phyloP scores from a whole-genome alignment of 2,113 vertebrate species.

The Natator depressus region DNA sequence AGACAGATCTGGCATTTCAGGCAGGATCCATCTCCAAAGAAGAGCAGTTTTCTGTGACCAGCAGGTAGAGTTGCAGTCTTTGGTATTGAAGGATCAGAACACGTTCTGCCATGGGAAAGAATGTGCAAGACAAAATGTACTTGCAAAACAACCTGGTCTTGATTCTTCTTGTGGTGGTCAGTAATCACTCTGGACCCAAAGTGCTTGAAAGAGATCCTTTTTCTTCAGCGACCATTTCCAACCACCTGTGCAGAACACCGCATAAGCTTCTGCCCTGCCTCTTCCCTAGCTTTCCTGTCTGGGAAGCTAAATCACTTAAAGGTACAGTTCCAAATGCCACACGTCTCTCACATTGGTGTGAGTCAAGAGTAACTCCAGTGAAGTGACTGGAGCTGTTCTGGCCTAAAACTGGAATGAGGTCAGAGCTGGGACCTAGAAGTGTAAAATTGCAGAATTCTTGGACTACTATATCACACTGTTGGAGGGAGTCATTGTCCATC shows the following conservation, averaged over 20 bases:
- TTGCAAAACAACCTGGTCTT: background rate
- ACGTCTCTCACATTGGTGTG: background rate
- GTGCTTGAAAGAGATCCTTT: background rate
- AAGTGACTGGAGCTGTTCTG: background rate
- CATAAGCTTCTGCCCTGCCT: background rate
- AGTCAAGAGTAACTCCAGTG: background rate
- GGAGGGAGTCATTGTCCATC: background rate
- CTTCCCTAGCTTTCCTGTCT: background rate
- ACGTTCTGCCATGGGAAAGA: background rate
- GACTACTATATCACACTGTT: background rate
- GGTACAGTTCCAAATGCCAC: background rate
- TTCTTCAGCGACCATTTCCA: background rate
- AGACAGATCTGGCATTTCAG: background rate
- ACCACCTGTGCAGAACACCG: background rate
- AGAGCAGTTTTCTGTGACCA: background rate
- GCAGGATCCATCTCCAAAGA: background rate
- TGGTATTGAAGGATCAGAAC: background rate
- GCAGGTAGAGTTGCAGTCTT: background rate
- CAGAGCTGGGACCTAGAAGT: background rate
- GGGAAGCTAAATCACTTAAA: background rate
- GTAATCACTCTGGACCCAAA: background rate
- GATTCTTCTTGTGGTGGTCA: background rate
- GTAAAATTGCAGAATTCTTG: background rate
- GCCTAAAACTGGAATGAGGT: background rate
- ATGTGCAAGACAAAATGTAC: background rate